Conservation (phyloP, 2,113 vertebrate species). For the Albula goreensis region DNA sequence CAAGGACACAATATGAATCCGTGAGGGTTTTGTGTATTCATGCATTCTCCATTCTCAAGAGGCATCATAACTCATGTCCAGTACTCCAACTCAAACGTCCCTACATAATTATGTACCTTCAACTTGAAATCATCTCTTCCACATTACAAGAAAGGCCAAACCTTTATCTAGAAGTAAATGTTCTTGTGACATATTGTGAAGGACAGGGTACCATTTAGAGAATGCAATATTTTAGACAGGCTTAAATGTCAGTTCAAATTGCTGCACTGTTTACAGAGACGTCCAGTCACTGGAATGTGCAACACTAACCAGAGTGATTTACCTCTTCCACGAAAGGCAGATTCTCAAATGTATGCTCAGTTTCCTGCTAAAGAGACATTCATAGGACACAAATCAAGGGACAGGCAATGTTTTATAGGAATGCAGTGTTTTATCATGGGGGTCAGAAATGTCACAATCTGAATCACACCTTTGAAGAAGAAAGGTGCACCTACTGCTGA, state of each 20-base stretch:
- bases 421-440: constrained; percentile 22
- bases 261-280: background rate
- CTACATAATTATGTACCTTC: background rate
- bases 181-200: constrained; percentile 15
- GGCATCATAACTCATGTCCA: background rate
- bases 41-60: background rate
- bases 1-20: background rate
- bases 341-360: background rate
- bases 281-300: background rate
- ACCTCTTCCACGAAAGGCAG: background rate
- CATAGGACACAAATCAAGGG: background rate
- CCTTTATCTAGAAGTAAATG: constrained; percentile 7
- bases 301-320: background rate
- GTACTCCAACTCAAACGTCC: background rate
- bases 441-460: constrained; percentile 47
- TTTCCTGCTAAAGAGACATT: background rate
- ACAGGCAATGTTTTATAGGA: background rate
- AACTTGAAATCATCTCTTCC: background rate
- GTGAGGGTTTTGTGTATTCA: background rate
- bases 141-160: background rate
- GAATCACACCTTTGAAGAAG: constrained; percentile 67
- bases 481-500: constrained; percentile 51
- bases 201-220: background rate
- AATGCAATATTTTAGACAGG: background rate
- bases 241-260: background rate